Base-by-base conservation (phyloP, 2,888 invertebrate genomes). In the Zaprionus bogoriensis region DNA sequence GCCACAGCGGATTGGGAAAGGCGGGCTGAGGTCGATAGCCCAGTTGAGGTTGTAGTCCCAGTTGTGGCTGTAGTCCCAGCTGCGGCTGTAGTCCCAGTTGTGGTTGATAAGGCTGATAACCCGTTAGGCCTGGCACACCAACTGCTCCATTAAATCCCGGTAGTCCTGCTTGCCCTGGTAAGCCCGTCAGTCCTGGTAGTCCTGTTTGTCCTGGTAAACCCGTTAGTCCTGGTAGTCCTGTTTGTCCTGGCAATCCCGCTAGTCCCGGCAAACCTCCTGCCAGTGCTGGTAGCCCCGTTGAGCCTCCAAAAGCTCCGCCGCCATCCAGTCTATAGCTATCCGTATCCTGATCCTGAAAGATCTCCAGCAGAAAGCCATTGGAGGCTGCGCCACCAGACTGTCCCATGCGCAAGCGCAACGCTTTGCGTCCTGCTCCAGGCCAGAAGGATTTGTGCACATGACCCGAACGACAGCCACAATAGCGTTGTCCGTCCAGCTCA, bases 401-500 rank as follows among this genome's bases (percentile, higher is more conserved):
- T 3, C 92, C 92, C 70, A 91, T 92, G 60, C 89, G 89, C 71
- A 92, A 91, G 4, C 90, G 88, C 39, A 92, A 75, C 1, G 90
- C 75, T 81, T 93, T 93, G 1, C 90, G 88, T 3, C 83, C 83
- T n/a, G n/a, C n/a, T n/a, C 88, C 69, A 3, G 67, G 79, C 90
- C 91, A 91, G 39, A 80, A 77, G 0, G 83, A 69, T 6, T 79
- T 87, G 46, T 79, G 81, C 2, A 87, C 70, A 57, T 87, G 83
- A 1, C 89, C 89, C 2, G 91, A 92, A 48, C 91, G 92, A 72
- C 94, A 94, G 1, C 93, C 94, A 74, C 94, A 94, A 46, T 93
- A 90, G 10, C 91, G 89, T 76, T 92, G 92, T 0, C 92, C 93
- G 74, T 93, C 93, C 28, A 94, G 90, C 82, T 93, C 92, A 2